Evolutionary conservation across 2,797 vertebrate species (phyloP), one percentile per base, ranked within the genome.

Genomic region (Natrix natrix): DNA sequence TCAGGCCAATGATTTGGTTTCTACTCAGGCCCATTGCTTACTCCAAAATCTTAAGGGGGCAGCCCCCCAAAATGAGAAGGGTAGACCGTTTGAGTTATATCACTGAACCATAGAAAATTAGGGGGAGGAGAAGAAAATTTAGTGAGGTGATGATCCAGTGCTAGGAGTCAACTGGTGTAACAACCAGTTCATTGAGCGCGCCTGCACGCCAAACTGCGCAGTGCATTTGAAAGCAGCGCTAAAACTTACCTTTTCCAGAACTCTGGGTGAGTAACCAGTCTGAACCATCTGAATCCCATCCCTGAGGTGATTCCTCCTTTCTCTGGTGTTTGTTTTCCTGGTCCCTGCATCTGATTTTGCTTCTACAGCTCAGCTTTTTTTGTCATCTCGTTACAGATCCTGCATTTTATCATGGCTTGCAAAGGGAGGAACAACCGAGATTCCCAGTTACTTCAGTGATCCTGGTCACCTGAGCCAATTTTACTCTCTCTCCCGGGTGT

Each of bases 381-480:
- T 95, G 93, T 94, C 94, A 93, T 97, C 94, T 96, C 92, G 78
- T 98, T 97, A 61, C 93, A 98, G 98, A 96, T 98, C 96, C 95
- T 91, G 94, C 96, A 54, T 96, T 93, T 95, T 95, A 93, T 96
- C 94, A 96, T 96, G 96, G 95, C 96, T 94, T 43, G 92, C 94
- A 94, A 97, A 89, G 94, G 95, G 96, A 98, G 96, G 97, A 97
- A 97, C 98, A 97, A 96, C 97, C 96, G 97, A 98, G 97, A 97
- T 96, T 93, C 95, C 48, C 97, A 98, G 98, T 98, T 97, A 97
- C 97, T 98, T 98, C 98, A 98, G 95, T 96, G 98, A 98, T 98
- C 98, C 92, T 96, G 97, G 98, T 97, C 95, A 97, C 97, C 98
- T 98, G 98, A 98, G 97, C 98, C 98, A 98, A 98, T 96, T 94